A percentile compares a stretch with the other conserved stretches of the same genome.
Evolutionary conservation across 2,113 vertebrate genomes (phyloP).

Genomic region (Rhinolophus sinicus): DNA sequence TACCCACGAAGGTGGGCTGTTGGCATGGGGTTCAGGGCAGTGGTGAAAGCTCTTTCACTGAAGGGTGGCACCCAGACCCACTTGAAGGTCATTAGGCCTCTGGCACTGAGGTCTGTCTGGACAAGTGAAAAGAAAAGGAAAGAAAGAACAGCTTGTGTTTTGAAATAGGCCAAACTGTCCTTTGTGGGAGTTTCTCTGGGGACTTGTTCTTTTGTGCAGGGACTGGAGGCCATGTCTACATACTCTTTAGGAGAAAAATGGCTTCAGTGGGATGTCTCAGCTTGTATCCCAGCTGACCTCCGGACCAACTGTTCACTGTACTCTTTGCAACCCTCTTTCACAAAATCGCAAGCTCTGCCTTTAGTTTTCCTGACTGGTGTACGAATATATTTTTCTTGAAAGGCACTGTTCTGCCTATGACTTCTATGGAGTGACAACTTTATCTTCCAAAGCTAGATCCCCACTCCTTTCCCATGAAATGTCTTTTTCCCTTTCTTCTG

Average conservation of each 20-base stretch:
- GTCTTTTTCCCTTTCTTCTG: background rate
- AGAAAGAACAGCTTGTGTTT: background rate
- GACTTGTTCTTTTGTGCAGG: background rate
- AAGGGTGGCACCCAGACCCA: background rate
- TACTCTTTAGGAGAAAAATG: background rate
- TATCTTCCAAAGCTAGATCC: background rate
- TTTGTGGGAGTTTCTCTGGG: background rate
- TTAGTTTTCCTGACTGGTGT: background rate
- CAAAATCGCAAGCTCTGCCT: background rate
- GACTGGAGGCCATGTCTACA: background rate
- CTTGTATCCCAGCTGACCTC: background rate
- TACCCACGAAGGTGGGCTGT: rapidly evolving
- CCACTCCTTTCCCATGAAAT: background rate
- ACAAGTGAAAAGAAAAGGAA: background rate
- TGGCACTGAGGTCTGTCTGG: background rate
- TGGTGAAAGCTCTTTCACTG: background rate
- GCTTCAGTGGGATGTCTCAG: background rate
- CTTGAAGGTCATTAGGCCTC: background rate
- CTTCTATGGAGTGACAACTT: background rate
- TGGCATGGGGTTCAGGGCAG: background rate
- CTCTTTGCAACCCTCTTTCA: background rate
- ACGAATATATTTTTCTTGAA: background rate
- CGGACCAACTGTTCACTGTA: background rate
- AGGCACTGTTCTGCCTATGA: background rate
- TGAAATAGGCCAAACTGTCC: background rate